Conservation (phyloP, 2,113 vertebrate species). For the Cromileptes altivelis region DNA sequence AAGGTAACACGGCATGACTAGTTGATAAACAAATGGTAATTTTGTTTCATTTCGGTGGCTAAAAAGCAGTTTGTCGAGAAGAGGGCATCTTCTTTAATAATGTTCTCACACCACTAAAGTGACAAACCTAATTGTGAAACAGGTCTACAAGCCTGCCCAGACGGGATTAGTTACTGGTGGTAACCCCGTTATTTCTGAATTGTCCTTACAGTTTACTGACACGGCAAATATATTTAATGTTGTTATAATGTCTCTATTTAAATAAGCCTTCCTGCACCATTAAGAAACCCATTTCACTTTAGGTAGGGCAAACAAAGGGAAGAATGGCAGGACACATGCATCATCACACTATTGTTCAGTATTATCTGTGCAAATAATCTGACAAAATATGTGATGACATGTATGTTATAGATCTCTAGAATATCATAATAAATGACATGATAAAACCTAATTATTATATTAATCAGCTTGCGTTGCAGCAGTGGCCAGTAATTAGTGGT, state of each 20-base stretch:
- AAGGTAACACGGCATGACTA: too few species aligned
- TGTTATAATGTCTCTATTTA: neutral
- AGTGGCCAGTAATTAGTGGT: neutral
- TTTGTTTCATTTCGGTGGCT: neutral
- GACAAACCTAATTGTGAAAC: conserved; percentile 9
- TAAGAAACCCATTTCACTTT: neutral
- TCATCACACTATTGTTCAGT: neutral
- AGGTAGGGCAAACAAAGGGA: too few species aligned
- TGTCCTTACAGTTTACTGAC: neutral
- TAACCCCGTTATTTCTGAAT: neutral
- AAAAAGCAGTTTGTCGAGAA: neutral
- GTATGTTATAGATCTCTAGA: neutral
- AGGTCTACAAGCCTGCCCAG: neutral
- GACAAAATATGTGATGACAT: neutral
- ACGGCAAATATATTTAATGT: conserved; percentile 9
- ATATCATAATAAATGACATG: neutral
- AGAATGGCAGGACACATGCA: neutral
- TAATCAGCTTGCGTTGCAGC: neutral
- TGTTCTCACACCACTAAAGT: neutral
- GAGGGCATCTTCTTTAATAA: too few species aligned
- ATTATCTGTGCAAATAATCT: neutral
- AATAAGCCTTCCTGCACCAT: neutral
- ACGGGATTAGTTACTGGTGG: neutral
- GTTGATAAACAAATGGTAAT: too few species aligned
- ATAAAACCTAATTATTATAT: neutral